Percentiles rank a stretch among this genome's conserved stretches.
Conservation (phyloP, 2,888 invertebrate genomes). For the Epirrita christyi region DNA sequence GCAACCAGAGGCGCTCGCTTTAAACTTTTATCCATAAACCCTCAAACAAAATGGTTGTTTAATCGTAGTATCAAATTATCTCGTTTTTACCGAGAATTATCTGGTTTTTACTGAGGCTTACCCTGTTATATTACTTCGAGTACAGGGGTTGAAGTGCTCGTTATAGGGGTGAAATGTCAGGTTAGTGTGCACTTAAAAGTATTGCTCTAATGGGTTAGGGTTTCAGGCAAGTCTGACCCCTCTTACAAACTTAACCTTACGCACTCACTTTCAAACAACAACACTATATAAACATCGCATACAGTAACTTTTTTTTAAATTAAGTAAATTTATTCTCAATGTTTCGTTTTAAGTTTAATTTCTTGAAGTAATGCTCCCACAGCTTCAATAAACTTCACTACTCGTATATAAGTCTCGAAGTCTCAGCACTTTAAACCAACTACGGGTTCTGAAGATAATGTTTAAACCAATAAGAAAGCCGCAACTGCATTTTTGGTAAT, state of each 20-base stretch:
- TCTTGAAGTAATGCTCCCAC: too few species aligned
- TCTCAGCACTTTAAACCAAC: too few species aligned
- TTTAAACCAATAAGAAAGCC: too few species aligned
- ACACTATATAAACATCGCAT: too few species aligned
- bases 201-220: neutral
- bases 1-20: slow-evolving; percentile 47
- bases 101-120: slow-evolving; percentile 23
- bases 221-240: neutral
- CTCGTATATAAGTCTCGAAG: too few species aligned
- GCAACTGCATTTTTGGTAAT: too few species aligned
- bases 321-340: too few species aligned
- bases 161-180: slow-evolving; percentile 11
- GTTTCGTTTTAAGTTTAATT: too few species aligned
- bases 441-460: too few species aligned
- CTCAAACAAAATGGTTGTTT: slow-evolving; percentile 53
- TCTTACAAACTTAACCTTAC: neutral
- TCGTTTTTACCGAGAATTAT: slow-evolving; percentile 46
- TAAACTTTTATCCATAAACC: slow-evolving; percentile 57
- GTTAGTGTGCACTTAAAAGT: slow-evolving; percentile 2
- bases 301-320: too few species aligned
- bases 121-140: slow-evolving; percentile 15
- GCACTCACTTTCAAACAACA: slow-evolving; percentile 24
- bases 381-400: too few species aligned
- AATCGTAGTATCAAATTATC: slow-evolving; percentile 65
- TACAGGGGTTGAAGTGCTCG: slow-evolving; percentile 3